Conservation (phyloP, 2,888 invertebrate genomes). For the Melikaiella ostensackeni region DNA sequence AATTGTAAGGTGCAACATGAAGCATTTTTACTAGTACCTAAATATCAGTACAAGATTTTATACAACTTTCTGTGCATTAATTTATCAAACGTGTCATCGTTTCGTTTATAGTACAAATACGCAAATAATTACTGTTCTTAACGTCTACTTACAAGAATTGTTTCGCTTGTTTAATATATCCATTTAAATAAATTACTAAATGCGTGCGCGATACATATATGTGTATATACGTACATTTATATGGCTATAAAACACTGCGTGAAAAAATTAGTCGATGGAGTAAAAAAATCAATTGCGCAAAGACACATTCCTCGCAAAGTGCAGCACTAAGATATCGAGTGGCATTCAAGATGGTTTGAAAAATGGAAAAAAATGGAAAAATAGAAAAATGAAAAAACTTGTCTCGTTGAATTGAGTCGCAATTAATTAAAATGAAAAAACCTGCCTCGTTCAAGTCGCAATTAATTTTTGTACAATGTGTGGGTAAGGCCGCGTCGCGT, state of each 20-base stretch:
- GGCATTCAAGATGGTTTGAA: not conserved
- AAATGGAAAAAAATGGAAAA: not conserved
- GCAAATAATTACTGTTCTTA: conserved; percentile 28
- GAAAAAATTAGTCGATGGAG: conserved; percentile 23
- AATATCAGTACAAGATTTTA: conserved; percentile 39
- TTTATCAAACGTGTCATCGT: conserved; percentile 23
- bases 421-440: not conserved
- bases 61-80: conserved; percentile 16
- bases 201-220: conserved; percentile 30
- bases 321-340: not conserved
- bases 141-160: conserved; percentile 14
- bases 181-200: conserved; percentile 37
- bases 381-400: not conserved
- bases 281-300: conserved; percentile 31
- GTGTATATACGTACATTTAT: conserved; percentile 31
- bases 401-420: conserved; percentile 6
- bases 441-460: conserved; percentile 16
- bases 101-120: conserved; percentile 33
- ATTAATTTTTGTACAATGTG: conserved; percentile 34
- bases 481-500: conserved; percentile 12
- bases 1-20: conserved; percentile 19
- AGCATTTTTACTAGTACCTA: conserved; percentile 39
- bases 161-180: conserved; percentile 27
- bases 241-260: conserved; percentile 35
- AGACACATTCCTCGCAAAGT: conserved; percentile 18